Percentiles rank a stretch among this genome's conserved stretches.
phyloP scores from a whole-genome alignment of 2,113 vertebrate genomes.

The Pavo muticus region DNA sequence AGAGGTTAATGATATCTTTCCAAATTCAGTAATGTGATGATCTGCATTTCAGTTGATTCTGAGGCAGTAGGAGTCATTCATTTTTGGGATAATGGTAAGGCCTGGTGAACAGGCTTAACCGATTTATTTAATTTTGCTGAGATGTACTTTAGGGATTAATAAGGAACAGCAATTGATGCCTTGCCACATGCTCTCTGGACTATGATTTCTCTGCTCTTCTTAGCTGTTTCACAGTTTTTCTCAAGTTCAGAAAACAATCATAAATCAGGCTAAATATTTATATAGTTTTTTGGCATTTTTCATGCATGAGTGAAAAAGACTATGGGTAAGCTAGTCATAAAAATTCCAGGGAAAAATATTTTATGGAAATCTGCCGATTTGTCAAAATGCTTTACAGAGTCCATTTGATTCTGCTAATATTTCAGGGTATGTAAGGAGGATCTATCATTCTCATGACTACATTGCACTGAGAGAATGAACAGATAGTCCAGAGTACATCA shows the following conservation, averaged over 20 bases:
- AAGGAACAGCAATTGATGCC: conserved; percentile 62
- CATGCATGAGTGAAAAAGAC: conserved; percentile 4
- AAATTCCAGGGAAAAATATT: conserved; percentile 57
- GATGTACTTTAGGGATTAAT: conserved; percentile 51
- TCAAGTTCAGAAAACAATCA: conserved; percentile 49
- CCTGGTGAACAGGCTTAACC: conserved; percentile 41
- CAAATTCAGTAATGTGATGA: not conserved
- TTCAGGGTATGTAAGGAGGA: not conserved
- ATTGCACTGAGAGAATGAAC: not conserved
- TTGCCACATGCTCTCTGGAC: conserved; percentile 49
- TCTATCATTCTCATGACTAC: not conserved
- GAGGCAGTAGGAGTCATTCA: not conserved
- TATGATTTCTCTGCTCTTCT: conserved; percentile 40
- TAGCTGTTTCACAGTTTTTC: conserved; percentile 54
- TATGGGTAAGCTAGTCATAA: conserved; percentile 44
- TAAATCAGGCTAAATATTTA: conserved; percentile 68
- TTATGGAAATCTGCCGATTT: conserved; percentile 38
- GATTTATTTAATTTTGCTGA: conserved; percentile 46
- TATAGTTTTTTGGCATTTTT: conserved; percentile 62
- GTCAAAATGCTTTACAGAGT: conserved; percentile 25
- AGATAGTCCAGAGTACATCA: not conserved
- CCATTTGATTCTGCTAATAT: not conserved
- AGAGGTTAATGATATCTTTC: conserved; percentile 15
- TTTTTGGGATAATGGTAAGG: conserved; percentile 9
- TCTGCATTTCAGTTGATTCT: not conserved